A percentile compares a stretch with the other conserved stretches of the same genome.
These are phyloP conservation scores for Trisateles emortualis DNA, from an alignment of 2,888 invertebrate genomes.

Conservation along the genomic window DNA sequence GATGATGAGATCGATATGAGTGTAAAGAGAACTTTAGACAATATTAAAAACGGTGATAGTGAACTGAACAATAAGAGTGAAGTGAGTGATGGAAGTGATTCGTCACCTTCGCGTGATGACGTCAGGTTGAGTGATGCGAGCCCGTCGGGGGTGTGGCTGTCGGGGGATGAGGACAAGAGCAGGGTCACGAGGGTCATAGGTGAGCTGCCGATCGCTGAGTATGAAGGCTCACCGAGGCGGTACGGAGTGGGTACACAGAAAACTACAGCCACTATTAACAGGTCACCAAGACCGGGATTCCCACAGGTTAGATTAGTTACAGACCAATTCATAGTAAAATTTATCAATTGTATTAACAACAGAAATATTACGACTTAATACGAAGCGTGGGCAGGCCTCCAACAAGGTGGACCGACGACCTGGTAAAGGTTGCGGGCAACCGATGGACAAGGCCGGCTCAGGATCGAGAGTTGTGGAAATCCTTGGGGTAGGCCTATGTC, in stretches of 20 bases:
- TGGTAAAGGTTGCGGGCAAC: no score
- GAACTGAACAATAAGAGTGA: slow-evolving; percentile 83
- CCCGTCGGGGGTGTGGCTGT: slow-evolving; percentile 71
- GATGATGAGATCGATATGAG: slow-evolving; percentile 83
- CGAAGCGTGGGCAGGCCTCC: no score
- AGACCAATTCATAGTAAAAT: background rate
- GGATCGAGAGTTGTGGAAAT: no score
- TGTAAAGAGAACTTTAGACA: slow-evolving; percentile 84
- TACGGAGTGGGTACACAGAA: slow-evolving; percentile 92
- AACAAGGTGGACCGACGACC: no score
- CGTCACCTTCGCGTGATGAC: slow-evolving; percentile 71
- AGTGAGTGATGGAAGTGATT: slow-evolving; percentile 72
- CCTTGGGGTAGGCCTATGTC: no score
- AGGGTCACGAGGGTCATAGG: slow-evolving; percentile 91
- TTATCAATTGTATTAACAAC: background rate
- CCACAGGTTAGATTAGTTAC: slow-evolving; percentile 87
- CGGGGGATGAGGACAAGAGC: slow-evolving; percentile 73
- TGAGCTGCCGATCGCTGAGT: slow-evolving; percentile 96
- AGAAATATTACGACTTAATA: no score
- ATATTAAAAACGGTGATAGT: slow-evolving; percentile 84
- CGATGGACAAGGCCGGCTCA: no score
- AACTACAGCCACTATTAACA: slow-evolving; percentile 87
- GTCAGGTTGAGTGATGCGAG: slow-evolving; percentile 70
- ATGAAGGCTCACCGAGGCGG: slow-evolving; percentile 95
- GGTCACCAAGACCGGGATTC: slow-evolving; percentile 95